Percentiles rank a stretch among this genome's conserved stretches.
Conservation (phyloP, 2,888 invertebrate genomes). For the Drosophila heteroneura region DNA sequence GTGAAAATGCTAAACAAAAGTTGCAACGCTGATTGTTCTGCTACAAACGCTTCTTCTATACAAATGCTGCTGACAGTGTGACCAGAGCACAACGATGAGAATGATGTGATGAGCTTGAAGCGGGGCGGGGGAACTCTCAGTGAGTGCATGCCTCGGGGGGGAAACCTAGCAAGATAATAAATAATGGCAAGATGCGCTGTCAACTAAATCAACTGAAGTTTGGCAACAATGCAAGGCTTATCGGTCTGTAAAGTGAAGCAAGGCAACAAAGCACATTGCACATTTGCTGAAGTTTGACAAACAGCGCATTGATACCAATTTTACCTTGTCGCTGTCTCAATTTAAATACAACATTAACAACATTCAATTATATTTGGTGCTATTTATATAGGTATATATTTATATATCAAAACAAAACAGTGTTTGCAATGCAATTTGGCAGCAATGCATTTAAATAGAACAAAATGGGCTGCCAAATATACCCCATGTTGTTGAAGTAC, state of each 20-base stretch:
- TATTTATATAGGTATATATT: not conserved
- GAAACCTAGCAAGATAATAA: constrained; percentile 9
- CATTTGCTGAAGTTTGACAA: constrained; percentile 24
- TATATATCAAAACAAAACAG: too few species aligned
- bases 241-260: constrained; percentile 1
- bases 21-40: constrained; percentile 46
- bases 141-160: not conserved
- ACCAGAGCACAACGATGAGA: constrained; percentile 32
- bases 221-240: constrained; percentile 19
- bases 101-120: not conserved
- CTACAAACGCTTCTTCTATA: constrained; percentile 19
- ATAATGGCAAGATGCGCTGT: not conserved
- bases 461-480: not conserved
- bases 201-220: constrained; percentile 18
- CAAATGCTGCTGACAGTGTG: constrained; percentile 52
- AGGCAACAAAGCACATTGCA: constrained; percentile 9
- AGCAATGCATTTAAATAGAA: constrained; percentile 10
- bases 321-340: not conserved
- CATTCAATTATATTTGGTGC: not conserved
- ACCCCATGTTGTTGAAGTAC: not conserved
- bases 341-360: not conserved
- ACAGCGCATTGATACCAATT: constrained; percentile 10
- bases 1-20: constrained; percentile 55
- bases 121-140: not conserved
- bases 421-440: constrained; percentile 3